Evolutionary conservation across 2,797 vertebrate species (phyloP), one percentile per base, ranked within the genome.

Genomic region (Sebastes matsubarae): DNA sequence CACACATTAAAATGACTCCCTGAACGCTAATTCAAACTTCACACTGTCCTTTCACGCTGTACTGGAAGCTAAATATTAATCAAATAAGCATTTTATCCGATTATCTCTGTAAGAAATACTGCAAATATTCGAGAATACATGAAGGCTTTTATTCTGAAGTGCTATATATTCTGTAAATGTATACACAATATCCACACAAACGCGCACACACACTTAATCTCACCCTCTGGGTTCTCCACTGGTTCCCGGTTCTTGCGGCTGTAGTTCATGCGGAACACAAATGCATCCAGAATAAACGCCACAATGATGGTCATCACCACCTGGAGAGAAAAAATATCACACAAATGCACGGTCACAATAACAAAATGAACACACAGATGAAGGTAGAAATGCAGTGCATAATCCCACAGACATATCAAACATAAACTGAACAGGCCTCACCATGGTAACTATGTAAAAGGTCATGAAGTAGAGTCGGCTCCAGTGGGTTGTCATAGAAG

Each of bases 241-340:
- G 96, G 96, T 72, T 98, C 98, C 84, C 95, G 95, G 94, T 97
- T 99, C 94, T 98, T 99, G 79, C 99, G 97, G 80, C 96, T 97
- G 93, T 99, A 99, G 95, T 99, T 99, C 98, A 99, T 99, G 25
- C 98, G 97, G 93, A 99, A 99, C 73, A 99, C 97, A 4, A 99
- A 99, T 0, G 98, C 98, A 64, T 99, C 99, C 58, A 99, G 94
- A 87, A 99, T 99, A 88, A 99, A 99, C 38, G 98, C 99, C 55
- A 99, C 98, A 0, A 99, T 99, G 74, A 99, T 99, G 0, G 98
- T 99, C 97, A 99, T 97, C 91, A 99, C 99, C 90, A 99, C 98
- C 98, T 99, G 81, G 30, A 66, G 50, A 71, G 18, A 81, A 6
- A 55, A 24, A 60, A 72, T 5, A 25, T 57, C 22, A 63, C 16